Evolutionary conservation across 1,140 invertebrate genomes (phyloP).

Genomic region (Bombus vancouverensis): DNA sequence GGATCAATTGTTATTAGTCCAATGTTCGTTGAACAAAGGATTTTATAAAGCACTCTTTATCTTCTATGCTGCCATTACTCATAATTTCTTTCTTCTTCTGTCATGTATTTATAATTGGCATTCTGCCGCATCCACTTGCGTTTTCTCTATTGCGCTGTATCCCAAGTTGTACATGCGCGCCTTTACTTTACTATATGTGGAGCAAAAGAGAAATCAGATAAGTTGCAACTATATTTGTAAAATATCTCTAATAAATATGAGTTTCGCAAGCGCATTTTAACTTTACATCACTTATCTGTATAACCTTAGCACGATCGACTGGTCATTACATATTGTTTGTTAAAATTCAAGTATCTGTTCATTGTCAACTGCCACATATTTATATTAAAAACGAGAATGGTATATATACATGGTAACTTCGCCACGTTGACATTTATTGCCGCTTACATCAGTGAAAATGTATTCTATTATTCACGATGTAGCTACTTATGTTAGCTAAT

Average conservation of each 20-base stretch:
- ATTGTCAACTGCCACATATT: neutral
- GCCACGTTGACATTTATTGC: neutral
- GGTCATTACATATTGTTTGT: neutral
- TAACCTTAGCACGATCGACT: neutral
- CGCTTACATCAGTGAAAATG: neutral
- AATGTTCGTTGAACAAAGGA: neutral
- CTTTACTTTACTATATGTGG: neutral
- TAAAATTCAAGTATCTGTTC: neutral
- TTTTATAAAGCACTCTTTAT: neutral
- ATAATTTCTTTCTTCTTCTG: neutral
- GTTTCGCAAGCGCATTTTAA: neutral
- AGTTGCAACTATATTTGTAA: slow-evolving; percentile 1
- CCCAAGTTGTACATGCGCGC: neutral
- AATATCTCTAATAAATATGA: neutral
- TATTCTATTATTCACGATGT: neutral
- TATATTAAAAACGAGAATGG: too few relatives aligned
- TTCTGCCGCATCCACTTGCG: neutral
- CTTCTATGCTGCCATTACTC: neutral
- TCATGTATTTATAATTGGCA: slow-evolving; percentile 9
- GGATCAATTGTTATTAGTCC: too few relatives aligned
- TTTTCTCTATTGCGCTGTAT: slow-evolving; percentile 24
- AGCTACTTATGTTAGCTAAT: neutral
- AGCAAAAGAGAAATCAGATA: slow-evolving; percentile 26
- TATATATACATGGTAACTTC: neutral
- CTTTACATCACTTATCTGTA: neutral